These are phyloP conservation scores for Pocota personata DNA, from an alignment of 2,888 invertebrate species.

Conservation along the genomic window DNA sequence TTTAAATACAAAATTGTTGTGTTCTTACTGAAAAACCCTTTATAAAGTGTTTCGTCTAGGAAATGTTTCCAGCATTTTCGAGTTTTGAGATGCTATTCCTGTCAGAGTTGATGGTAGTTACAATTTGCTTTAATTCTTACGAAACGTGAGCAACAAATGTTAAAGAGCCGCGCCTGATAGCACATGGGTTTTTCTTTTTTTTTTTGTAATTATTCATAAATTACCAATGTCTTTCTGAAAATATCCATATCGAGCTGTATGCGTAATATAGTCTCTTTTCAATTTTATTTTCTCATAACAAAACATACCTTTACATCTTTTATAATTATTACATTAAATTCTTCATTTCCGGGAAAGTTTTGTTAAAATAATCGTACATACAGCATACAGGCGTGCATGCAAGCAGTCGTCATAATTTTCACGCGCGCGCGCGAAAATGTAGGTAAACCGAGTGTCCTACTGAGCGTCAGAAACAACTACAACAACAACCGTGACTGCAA, in stretches of 20 bases:
- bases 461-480: constrained; percentile 13
- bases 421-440: constrained; percentile 45
- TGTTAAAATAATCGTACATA: constrained; percentile 19
- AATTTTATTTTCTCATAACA: not conserved
- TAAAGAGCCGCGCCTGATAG: too few relatives aligned
- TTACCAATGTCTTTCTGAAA: too few relatives aligned
- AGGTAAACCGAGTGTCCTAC: constrained; percentile 68
- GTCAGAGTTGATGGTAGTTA: too few relatives aligned
- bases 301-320: not conserved
- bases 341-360: constrained; percentile 71
- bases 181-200: too few relatives aligned
- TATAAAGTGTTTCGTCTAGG: too few relatives aligned
- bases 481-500: constrained; percentile 29
- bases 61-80: too few relatives aligned
- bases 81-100: too few relatives aligned
- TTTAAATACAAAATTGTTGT: too few relatives aligned
- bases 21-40: too few relatives aligned
- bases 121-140: too few relatives aligned
- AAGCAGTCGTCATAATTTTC: constrained; percentile 54
- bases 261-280: not conserved
- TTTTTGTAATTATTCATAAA: too few relatives aligned
- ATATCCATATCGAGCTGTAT: not conserved
- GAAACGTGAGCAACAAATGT: too few relatives aligned
- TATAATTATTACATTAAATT: constrained; percentile 39
- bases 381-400: constrained; percentile 12